Evolutionary conservation across 2,797 vertebrate genomes (phyloP), one percentile per base, ranked within the genome.

Genomic region (Threskiornis aethiopicus): DNA sequence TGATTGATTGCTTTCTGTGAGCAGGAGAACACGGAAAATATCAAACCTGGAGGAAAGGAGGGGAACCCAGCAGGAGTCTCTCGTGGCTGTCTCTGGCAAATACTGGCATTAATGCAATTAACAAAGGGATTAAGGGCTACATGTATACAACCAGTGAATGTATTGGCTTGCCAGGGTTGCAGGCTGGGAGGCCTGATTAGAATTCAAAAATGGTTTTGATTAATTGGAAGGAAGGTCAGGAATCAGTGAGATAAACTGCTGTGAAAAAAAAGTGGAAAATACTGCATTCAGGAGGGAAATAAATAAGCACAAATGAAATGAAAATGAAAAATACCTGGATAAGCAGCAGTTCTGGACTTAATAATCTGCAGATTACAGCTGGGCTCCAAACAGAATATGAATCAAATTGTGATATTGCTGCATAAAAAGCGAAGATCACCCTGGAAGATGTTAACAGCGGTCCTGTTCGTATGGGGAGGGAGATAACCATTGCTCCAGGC

Each of bases 311-410:
- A 69, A 75, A 61, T 87, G 13, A 80, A 85, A 93, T 71, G 28
- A 90, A 94, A 93, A 95, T 39, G 41, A 78, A 89, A 93, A 73
- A 78, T 57, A 91, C 47, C 49, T 86, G 86, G 46, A 61, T 78
- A 81, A 86, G 22, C n/a, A 85, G 79, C 69, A 72, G 52, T 86
- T 80, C 33, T 46, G 42, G 39, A 69, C 5, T 64, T 84, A 80
- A 84, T 84, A 85, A 87, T 86, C 72, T 89, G 59, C 19, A 37
- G 33, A 65, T 93, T 84, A 62, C 35, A 84, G 54, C 76, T 80
- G 46, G 16, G 33, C 20, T 84, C 67, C 69, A 80, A 90, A 65
- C 10, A 65, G 35, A 95, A 67, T 81, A 64, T n/a, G n/a, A 80
- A 75, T 86, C 57, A 58, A 85, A 67, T 91, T 71, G 47, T 84